Evolutionary conservation across 2,797 vertebrate genomes (phyloP).

Genomic region (Hyperoplus lanceolatus): DNA sequence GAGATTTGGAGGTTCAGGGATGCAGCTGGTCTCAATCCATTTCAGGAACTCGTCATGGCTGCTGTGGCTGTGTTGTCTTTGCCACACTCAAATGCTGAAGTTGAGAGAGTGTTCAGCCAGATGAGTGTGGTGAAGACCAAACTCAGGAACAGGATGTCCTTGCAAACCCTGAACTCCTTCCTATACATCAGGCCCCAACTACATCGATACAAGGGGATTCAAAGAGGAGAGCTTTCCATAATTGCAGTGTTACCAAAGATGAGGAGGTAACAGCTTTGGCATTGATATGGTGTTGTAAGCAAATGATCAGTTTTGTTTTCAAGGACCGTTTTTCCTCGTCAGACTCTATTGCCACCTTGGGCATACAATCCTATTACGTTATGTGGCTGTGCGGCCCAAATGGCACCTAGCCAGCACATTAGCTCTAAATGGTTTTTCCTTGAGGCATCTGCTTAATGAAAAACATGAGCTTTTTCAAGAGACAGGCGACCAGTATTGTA

Average conservation of each 20-base stretch:
- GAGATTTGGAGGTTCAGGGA: too few relatives aligned
- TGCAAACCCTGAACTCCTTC: too few relatives aligned
- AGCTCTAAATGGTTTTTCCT: slow-evolving; percentile 50
- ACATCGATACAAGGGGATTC: background rate
- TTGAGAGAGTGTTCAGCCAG: too few relatives aligned
- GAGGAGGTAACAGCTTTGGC: background rate
- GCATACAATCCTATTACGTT: slow-evolving; percentile 65
- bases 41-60: too few relatives aligned
- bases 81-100: too few relatives aligned
- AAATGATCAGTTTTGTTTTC: slow-evolving; percentile 49
- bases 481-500: background rate
- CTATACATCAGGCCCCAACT: background rate
- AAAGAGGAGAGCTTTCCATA: background rate
- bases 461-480: slow-evolving; percentile 27
- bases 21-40: too few relatives aligned
- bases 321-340: slow-evolving; percentile 51
- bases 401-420: slow-evolving; percentile 56
- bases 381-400: slow-evolving; percentile 41
- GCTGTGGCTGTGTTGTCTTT: too few relatives aligned
- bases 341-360: slow-evolving; percentile 61
- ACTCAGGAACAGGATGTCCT: too few relatives aligned
- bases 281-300: slow-evolving; percentile 34
- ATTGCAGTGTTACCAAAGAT: background rate
- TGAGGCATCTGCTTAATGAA: slow-evolving; percentile 53
- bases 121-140: too few relatives aligned